Base-by-base conservation (phyloP, 2,888 invertebrate species). In the Philaethria dido region DNA sequence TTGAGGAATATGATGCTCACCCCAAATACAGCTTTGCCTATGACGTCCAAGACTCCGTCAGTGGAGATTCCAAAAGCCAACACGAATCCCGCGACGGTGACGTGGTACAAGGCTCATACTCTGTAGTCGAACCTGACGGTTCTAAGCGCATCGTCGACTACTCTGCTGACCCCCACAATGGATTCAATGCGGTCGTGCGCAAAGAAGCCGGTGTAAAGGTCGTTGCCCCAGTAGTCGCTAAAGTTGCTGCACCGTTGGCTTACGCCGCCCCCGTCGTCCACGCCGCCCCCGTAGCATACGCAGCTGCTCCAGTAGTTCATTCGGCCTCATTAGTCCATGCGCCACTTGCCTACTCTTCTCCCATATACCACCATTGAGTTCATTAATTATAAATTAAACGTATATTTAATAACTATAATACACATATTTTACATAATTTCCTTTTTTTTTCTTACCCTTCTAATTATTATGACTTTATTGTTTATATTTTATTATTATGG, bases 21-120 rank as follows among this genome's bases (percentile, higher is more conserved):
- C 95, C 95, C 0, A 94, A 94, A 81, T 95, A 95, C 80, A 94
- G 94, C 42, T 95, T 94, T 82, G 94, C 94, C 18, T 95, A 95
- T 79, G 94, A 95, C 76, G 94, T 95, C 66, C 94, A 95, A 77
- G 95, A 95, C 80, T 91, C 93, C 54, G 75, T 94, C 39, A 70
- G 94, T 72, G 89, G 89, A 0, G 89, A 89, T 80, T 87, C 88
- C 72, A 92, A 92, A 81, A 79, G 78, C 73, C 91, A 92, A 73
- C 91, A 91, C 77, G 91, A 91, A 75, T 84, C 75, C 74, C 89
- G 91, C 75, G 86, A 90, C 69, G 91, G 91, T 42, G 91, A 92
- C 61, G 86, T 88, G 48, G 91, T 91, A 16, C 83, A 86, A 45
- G 94, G 94, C 66, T 92, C 92, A 60, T 94, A 94, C 87, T 93